Percentiles rank a stretch among this genome's conserved stretches.
phyloP scores from a whole-genome alignment of 1,140 invertebrate species.

The Apocrypta bakeri region DNA sequence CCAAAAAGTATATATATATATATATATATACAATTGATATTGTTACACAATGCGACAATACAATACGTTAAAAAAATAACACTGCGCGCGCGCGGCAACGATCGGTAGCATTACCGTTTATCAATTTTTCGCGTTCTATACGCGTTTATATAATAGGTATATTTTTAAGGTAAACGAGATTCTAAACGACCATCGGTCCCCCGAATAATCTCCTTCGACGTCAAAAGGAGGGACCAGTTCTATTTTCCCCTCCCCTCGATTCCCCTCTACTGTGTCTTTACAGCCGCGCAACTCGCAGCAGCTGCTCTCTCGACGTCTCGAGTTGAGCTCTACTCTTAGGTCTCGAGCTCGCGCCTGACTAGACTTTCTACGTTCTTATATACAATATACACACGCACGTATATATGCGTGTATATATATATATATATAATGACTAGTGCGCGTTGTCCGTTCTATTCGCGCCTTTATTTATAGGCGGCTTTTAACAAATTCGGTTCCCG shows the following conservation, averaged over 20 bases:
- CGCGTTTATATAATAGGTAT: too few relatives aligned
- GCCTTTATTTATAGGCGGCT: background rate
- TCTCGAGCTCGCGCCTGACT: background rate
- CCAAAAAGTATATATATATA: too few relatives aligned
- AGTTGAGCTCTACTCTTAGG: too few relatives aligned
- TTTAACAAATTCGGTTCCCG: background rate
- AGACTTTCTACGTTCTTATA: background rate
- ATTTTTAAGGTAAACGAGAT: background rate
- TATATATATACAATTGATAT: too few relatives aligned
- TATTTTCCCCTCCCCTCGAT: background rate
- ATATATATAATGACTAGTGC: background rate
- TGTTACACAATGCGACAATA: too few relatives aligned
- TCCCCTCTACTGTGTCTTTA: background rate
- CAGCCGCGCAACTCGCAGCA: background rate
- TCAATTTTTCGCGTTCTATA: too few relatives aligned
- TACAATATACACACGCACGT: background rate
- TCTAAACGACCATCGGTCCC: background rate
- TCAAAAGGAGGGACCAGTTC: background rate
- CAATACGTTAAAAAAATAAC: too few relatives aligned
- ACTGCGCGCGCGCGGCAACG: too few relatives aligned
- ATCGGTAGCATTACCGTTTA: too few relatives aligned
- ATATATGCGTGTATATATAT: too few relatives aligned
- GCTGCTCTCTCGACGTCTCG: background rate
- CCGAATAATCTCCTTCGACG: background rate
- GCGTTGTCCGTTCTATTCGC: background rate